phyloP scores from a whole-genome alignment of 2,888 invertebrate genomes.

The Lasioglossum zephyrum region DNA sequence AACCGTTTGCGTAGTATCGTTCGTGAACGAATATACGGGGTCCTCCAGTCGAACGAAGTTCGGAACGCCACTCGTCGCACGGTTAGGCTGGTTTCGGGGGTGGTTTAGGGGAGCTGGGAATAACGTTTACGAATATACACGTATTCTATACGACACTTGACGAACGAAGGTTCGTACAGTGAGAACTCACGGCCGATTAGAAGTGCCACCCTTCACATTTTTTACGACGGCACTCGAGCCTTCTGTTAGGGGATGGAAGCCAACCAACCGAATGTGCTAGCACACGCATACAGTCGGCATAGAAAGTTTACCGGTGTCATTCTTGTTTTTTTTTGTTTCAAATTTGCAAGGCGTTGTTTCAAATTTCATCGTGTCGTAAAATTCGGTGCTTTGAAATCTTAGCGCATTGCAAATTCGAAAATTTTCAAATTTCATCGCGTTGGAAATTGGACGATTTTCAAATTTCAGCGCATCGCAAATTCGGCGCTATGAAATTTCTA shows the following conservation, averaged over 20 bases:
- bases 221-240: constrained; percentile 43
- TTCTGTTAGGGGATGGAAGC: constrained; percentile 31
- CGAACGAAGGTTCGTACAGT: constrained; percentile 13
- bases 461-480: too few species aligned
- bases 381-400: too few species aligned
- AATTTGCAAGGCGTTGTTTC: too few species aligned
- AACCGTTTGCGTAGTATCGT: constrained; percentile 9
- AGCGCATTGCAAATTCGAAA: too few species aligned
- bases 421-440: too few species aligned
- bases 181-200: constrained; percentile 56
- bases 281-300: constrained; percentile 26
- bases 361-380: too few species aligned
- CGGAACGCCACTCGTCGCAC: constrained; percentile 29
- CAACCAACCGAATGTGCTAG: constrained; percentile 46
- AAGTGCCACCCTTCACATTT: constrained; percentile 52
- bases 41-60: constrained; percentile 37
- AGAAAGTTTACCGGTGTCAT: background rate
- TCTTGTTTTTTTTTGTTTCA: too few species aligned
- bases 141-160: constrained; percentile 14
- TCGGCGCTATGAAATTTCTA: too few species aligned
- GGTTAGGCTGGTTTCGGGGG: background rate
- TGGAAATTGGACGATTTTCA: too few species aligned
- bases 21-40: background rate
- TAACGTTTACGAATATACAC: constrained; percentile 50
- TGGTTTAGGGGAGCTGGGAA: background rate